phyloP scores from a whole-genome alignment of 2,888 invertebrate genomes.

The Drosophila leonis region DNA sequence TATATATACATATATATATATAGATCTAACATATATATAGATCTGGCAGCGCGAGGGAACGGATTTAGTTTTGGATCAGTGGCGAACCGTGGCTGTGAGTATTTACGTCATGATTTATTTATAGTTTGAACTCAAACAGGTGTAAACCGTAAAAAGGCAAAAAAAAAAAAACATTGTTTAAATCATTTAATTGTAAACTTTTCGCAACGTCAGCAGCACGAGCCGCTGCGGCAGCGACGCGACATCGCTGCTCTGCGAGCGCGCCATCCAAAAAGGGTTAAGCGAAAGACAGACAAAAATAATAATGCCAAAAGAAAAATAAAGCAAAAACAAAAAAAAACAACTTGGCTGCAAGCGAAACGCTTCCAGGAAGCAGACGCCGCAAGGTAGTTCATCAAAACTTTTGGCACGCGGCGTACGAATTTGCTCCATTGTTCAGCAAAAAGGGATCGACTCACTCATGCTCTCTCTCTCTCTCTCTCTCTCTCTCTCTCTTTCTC shows the following conservation, averaged over 20 bases:
- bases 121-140: constrained; percentile 80
- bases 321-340: constrained; percentile 1
- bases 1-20: constrained; percentile 13
- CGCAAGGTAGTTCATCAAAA: constrained; percentile 74
- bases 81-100: constrained; percentile 53
- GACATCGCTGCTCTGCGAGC: constrained; percentile 6
- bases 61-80: constrained; percentile 36
- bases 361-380: constrained; percentile 56
- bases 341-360: constrained; percentile 19
- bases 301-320: not conserved
- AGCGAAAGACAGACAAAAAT: constrained; percentile 2
- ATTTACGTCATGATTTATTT: constrained; percentile 73
- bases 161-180: constrained; percentile 69
- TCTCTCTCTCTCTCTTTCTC: constrained; percentile 1
- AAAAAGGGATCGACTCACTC: constrained; percentile 3
- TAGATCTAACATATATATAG: constrained; percentile 9
- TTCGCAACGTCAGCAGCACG: constrained; percentile 56
- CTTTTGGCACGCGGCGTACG: constrained; percentile 73
- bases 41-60: constrained; percentile 14
- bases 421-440: constrained; percentile 51
- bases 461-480: not conserved
- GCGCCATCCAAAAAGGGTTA: constrained; percentile 26
- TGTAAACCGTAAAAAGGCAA: constrained; percentile 78
- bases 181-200: constrained; percentile 81
- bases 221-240: constrained; percentile 28